phyloP scores from a whole-genome alignment of 2,113 vertebrate species.

The Ammospiza caudacuta region DNA sequence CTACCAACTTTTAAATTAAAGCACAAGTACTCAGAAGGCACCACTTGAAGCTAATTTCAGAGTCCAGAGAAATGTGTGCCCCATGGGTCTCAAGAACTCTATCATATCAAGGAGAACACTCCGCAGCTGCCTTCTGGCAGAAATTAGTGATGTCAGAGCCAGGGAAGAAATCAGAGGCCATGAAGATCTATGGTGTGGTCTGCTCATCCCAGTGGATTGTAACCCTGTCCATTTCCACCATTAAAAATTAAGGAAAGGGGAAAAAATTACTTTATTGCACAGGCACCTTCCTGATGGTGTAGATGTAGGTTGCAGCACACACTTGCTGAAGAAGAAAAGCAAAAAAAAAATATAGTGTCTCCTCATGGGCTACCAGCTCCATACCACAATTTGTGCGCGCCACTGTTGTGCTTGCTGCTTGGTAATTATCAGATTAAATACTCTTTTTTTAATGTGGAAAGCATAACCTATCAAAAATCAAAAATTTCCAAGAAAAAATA shows the following conservation, averaged over 20 bases:
- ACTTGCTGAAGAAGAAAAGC: not conserved
- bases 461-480: not conserved
- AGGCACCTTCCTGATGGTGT: not conserved
- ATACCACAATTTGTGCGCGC: not conserved
- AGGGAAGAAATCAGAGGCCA: not conserved
- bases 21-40: not conserved
- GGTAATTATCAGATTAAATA: not conserved
- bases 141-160: not conserved
- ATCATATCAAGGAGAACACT: not conserved
- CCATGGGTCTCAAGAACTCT: rapidly evolving
- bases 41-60: not conserved
- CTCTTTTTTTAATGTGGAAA: not conserved
- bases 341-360: not conserved
- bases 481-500: not conserved
- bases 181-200: not conserved
- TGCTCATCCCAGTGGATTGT: not conserved
- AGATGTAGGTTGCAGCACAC: not conserved
- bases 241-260: not conserved
- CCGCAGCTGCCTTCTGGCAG: not conserved
- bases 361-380: rapidly evolving
- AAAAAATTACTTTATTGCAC: not conserved
- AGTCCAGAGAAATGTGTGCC: not conserved
- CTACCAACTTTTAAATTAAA: not conserved
- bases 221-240: not conserved
- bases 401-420: not conserved